A percentile compares a stretch with the other conserved stretches of the same genome.
These are phyloP conservation scores for Microtus pennsylvanicus DNA, from an alignment of 2,113 vertebrate genomes.

Conservation along the genomic window DNA sequence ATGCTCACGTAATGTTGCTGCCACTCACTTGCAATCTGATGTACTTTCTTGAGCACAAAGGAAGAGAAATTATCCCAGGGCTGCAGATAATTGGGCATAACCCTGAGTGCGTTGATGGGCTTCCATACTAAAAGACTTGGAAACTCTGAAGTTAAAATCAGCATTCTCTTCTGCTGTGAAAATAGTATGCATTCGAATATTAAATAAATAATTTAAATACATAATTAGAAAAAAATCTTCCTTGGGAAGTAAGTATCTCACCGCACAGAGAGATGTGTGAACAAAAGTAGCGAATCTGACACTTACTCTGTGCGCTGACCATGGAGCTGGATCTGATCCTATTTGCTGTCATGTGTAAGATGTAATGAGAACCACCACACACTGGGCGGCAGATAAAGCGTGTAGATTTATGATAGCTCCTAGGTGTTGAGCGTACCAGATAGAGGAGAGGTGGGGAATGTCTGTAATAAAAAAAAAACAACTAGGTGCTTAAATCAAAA, in stretches of 20 bases:
- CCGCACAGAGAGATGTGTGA: not conserved
- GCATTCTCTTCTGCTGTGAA: slow-evolving; percentile 25
- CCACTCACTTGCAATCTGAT: not conserved
- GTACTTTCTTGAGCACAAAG: slow-evolving; percentile 8
- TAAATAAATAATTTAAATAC: slow-evolving; percentile 4
- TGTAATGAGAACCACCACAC: not conserved
- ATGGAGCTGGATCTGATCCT: not conserved
- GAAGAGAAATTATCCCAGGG: not conserved
- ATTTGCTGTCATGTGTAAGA: slow-evolving; percentile 8
- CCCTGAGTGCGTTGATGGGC: not conserved
- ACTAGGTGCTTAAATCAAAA: slow-evolving; percentile 57
- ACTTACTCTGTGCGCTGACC: not conserved
- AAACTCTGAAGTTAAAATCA: not conserved
- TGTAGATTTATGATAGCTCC: not conserved
- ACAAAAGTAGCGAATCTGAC: not conserved
- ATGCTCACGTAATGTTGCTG: not conserved
- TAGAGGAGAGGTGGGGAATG: not conserved
- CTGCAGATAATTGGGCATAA: not conserved
- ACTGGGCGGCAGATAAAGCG: slow-evolving; percentile 30
- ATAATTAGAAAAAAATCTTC: slow-evolving; percentile 15
- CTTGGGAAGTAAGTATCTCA: not conserved
- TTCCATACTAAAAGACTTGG: not conserved
- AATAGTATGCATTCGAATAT: not conserved
- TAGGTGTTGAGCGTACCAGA: not conserved
- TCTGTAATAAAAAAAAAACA: slow-evolving; percentile 59